Evolutionary conservation across 1,140 invertebrate genomes (phyloP), one percentile per base, ranked within the genome.

Genomic region (Onthophagus taurus): DNA sequence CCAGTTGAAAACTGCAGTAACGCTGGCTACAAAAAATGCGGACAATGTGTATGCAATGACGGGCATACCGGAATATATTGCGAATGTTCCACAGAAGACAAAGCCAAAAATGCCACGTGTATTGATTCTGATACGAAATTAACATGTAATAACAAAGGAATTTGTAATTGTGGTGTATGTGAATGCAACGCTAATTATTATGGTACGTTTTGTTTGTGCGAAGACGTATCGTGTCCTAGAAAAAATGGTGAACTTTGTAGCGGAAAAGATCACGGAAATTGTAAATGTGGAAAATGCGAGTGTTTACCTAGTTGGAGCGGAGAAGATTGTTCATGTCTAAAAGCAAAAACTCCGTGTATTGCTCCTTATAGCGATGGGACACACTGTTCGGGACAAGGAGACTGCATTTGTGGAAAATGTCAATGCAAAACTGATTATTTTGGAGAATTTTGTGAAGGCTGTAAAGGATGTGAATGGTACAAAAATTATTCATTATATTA

Each of bases 221-320:
- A 96, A 63, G 91, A 97, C 69, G 96, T 90, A 60, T 87, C 85
- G 12, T 97, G 93, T 62, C 86, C 91, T 59, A 78, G 85, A 52
- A 34, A 41, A 6, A 44, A 43, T 9, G 54, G 51, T 9, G 17
- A 37, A 13, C 24, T 37, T 9, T 37, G 35, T n/a, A 37, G 18
- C 13, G 35, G 35, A 20, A 4, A 18, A 12, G 20, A 37, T 21
- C 18, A 37, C 24, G 35, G 35, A 4, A 37, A 21, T 11, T 37
- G 35, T 23, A 23, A 20, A n/a, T 37, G 35, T 12, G 35, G 35
- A 7, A 4, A 21, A 23, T 37, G 35, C n/a, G 35, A 37, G 24
- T 37, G 35, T 11, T 23, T 20, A 21, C 3, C 18, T 9, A 21
- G 35, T 37, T 37, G 35, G 35, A 9, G 35, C 18, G 35, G 35